Evolutionary conservation across 2,888 invertebrate species (phyloP).

Genomic region (Lysandra bellargus): DNA sequence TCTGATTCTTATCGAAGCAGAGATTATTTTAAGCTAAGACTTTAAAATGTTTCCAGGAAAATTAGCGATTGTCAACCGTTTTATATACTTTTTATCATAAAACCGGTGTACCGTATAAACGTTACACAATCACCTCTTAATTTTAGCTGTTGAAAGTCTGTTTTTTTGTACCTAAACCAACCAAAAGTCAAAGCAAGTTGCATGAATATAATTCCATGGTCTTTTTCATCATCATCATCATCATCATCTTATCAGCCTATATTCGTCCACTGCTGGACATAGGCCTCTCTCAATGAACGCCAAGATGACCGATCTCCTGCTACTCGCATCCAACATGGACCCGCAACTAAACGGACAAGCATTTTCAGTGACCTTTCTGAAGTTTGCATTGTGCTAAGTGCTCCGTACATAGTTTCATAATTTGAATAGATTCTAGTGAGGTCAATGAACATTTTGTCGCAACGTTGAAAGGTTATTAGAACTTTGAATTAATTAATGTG

Average conservation of each 20-base stretch:
- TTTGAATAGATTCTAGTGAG: conserved; percentile 4
- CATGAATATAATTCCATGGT: not conserved
- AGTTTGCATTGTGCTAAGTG: conserved; percentile 2
- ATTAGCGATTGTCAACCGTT: not conserved
- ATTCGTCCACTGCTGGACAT: no score
- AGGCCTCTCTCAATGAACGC: no score
- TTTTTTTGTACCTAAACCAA: not conserved
- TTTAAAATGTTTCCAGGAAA: not conserved
- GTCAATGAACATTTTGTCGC: not conserved
- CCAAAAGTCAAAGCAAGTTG: not conserved
- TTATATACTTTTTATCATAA: not conserved
- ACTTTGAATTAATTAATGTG: not conserved
- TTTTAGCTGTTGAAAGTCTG: not conserved
- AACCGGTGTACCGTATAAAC: not conserved
- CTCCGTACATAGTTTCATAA: not conserved
- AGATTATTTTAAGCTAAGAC: not conserved
- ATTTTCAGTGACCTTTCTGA: conserved; percentile 1
- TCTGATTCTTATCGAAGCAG: not conserved
- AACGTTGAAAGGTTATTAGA: not conserved
- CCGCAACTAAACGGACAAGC: not conserved
- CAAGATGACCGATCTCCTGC: no score
- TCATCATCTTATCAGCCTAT: no score
- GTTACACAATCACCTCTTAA: not conserved
- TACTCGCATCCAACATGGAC: no score
- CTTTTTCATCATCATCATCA: not conserved